Evolutionary conservation across 2,888 invertebrate species (phyloP).

Genomic region (Trissoscelio sp.): DNA sequence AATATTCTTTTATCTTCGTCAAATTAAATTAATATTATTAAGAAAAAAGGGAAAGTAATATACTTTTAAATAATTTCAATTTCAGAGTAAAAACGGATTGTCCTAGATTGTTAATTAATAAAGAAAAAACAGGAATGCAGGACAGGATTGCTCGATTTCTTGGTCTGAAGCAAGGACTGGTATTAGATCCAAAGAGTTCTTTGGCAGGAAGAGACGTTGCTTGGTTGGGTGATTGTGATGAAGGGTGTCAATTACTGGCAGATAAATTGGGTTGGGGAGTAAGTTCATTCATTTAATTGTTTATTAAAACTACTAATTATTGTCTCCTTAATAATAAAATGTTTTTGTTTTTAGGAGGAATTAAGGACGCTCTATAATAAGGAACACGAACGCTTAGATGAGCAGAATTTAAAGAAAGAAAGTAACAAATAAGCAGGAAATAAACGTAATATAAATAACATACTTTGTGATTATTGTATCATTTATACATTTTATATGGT

Average conservation of each 20-base stretch:
- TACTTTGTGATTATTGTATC: no score
- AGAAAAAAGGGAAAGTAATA: not conserved
- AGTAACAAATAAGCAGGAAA: not conserved
- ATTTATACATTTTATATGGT: no score
- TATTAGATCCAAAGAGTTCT: constrained; percentile 87
- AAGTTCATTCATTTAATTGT: constrained; percentile 77
- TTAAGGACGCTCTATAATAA: constrained; percentile 83
- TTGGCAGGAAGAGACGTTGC: constrained; percentile 89
- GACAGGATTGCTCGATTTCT: constrained; percentile 81
- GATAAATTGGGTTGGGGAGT: constrained; percentile 92
- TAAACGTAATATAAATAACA: no score
- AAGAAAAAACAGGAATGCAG: constrained; percentile 86
- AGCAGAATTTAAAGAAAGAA: constrained; percentile 13
- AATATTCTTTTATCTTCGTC: no score
- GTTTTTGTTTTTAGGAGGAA: constrained; percentile 85
- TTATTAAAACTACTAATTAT: no score
- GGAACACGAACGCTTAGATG: constrained; percentile 34
- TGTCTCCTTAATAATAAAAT: not conserved
- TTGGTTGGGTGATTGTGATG: constrained; percentile 92
- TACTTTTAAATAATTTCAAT: constrained; percentile 24
- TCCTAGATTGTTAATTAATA: constrained; percentile 94
- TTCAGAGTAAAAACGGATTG: constrained; percentile 88
- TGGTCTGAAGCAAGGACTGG: constrained; percentile 86
- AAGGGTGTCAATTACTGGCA: constrained; percentile 89
- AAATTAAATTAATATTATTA: no score